Evolutionary conservation across 2,888 invertebrate genomes (phyloP), one percentile per base, ranked within the genome.

Genomic region (Drosophila hamatofila): DNA sequence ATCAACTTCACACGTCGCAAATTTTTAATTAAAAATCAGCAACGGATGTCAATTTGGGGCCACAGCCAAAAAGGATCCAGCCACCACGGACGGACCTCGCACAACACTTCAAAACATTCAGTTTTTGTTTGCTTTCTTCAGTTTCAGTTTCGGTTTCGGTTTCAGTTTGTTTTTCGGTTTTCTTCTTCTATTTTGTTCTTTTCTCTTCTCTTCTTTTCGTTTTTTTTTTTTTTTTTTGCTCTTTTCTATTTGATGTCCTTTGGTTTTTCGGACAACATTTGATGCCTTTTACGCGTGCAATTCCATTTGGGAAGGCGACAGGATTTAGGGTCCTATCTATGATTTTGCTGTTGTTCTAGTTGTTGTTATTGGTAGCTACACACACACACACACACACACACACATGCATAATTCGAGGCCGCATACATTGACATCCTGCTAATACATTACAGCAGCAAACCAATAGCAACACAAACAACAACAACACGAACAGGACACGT

Each of bases 1-100:
- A 88, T 85, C 90, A 86, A 90, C 89, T 90, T 90, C 85, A 85
- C 85, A 90, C 85, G 85, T 85, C 90, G 89, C 90, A 85, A 85
- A 85, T 83, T 85, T 85, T 85, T 85, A 85, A 85, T 85, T 85
- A 90, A 85, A 85, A 85, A 88, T 86, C 89, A 90, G 89, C 87
- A 90, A 83, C 89, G 80, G 85, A 90, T 85, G 85, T 90, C 89
- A 86, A 88, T 88, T 80, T 88, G 75, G 55, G 64, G 65, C 63
- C 63, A 62, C 64, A 35, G 48, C 54, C 18, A 73, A 61, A 59
- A 60, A 60, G 57, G 61, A 69, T 54, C 52, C 42, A 42, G 33
- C 42, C 27, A 33, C 37, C 51, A 56, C 49, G 72, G 48, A 49
- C 12, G 12, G 21, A 39, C 52, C 72, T 55, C 27, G 18, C 52